Percentiles rank a stretch among this genome's conserved stretches.
Conservation (phyloP, 64 coral and sea anemone species). For the Montipora foliosa region DNA sequence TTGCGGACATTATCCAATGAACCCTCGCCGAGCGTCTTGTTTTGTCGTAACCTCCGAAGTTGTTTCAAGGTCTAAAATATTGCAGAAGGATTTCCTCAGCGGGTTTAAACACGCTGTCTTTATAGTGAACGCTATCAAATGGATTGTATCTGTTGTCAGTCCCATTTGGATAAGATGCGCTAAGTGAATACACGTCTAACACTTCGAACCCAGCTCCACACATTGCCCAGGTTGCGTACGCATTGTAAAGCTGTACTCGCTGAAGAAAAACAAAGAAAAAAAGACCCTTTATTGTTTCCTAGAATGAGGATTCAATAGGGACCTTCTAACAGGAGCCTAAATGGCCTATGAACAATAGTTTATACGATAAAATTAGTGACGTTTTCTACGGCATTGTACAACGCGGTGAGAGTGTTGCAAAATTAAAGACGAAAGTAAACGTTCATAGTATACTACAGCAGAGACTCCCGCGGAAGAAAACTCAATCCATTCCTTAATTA, state of each 20-base stretch:
- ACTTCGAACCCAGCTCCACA: conserved; percentile 80
- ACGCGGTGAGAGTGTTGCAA: too few relatives aligned
- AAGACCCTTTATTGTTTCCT: neutral
- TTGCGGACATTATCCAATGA: too few relatives aligned
- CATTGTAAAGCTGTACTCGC: conserved; percentile 87
- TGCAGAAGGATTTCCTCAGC: conserved; percentile 72
- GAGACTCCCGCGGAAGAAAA: too few relatives aligned
- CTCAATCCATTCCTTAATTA: too few relatives aligned
- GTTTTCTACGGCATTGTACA: too few relatives aligned
- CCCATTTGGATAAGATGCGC: conserved; percentile 75
- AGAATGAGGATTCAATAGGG: neutral
- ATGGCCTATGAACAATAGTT: too few relatives aligned
- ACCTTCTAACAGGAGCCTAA: too few relatives aligned
- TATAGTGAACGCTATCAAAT: conserved; percentile 83
- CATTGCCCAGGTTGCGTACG: conserved; percentile 77
- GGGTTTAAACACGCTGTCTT: conserved; percentile 81
- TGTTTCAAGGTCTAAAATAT: conserved; percentile 28
- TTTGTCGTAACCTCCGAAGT: too few relatives aligned
- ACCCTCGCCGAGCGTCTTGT: too few relatives aligned
- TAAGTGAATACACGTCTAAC: conserved; percentile 80
- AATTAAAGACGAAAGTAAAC: too few relatives aligned
- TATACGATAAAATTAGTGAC: too few relatives aligned
- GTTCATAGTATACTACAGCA: too few relatives aligned
- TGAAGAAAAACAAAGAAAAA: conserved; percentile 23
- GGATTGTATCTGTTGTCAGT: conserved; percentile 68